phyloP scores from a whole-genome alignment of 1,140 invertebrate species.

The Streblospio benedicti region DNA sequence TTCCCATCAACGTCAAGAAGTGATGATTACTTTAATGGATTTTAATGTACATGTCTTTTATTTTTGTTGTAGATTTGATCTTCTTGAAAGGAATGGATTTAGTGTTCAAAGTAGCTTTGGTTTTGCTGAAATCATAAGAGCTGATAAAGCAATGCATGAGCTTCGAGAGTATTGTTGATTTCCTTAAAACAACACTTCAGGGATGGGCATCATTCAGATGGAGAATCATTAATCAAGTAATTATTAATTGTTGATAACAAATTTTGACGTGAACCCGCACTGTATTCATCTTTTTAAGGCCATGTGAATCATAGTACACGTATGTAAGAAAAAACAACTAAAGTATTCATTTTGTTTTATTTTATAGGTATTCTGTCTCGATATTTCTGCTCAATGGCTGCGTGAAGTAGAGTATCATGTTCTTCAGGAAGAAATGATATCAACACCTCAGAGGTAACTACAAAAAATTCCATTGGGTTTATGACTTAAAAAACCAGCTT shows the following conservation, averaged over 20 bases:
- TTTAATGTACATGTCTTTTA: too few relatives aligned
- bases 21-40: too few relatives aligned
- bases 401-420: slow-evolving; percentile 93
- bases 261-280: too few relatives aligned
- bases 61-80: slow-evolving; percentile 65
- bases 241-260: too few relatives aligned
- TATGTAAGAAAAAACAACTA: too few relatives aligned
- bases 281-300: too few relatives aligned
- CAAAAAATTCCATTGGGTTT: too few relatives aligned
- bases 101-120: slow-evolving; percentile 78
- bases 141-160: slow-evolving; percentile 71
- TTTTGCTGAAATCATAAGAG: slow-evolving; percentile 75
- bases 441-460: too few relatives aligned
- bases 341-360: not conserved
- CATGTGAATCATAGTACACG: too few relatives aligned
- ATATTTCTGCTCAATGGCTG: slow-evolving; percentile 74
- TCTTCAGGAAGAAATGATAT: slow-evolving; percentile 74
- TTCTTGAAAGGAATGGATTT: slow-evolving; percentile 81
- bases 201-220: slow-evolving; percentile 48
- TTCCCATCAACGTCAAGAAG: too few relatives aligned
- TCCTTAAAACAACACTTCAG: slow-evolving; percentile 63
- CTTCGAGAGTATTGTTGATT: slow-evolving; percentile 89
- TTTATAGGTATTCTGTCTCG: slow-evolving; percentile 63
- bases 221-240: slow-evolving; percentile 69
- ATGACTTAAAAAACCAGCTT: too few relatives aligned